These are phyloP conservation scores for Alsophila aescularia DNA, from an alignment of 2,888 invertebrate species.

Conservation along the genomic window DNA sequence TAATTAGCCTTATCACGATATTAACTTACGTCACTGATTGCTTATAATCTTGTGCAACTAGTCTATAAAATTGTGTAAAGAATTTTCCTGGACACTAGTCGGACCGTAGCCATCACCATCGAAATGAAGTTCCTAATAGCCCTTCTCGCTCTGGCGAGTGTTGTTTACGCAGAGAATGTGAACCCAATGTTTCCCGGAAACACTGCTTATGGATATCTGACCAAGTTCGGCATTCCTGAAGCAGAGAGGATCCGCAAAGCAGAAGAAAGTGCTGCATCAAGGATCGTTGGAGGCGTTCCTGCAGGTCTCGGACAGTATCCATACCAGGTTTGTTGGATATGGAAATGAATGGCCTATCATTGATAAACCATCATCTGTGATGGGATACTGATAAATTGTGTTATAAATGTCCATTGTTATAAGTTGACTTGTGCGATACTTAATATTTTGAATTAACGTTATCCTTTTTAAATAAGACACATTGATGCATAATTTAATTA, in stretches of 20 bases:
- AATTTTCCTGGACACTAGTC: not conserved
- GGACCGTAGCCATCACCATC: slow-evolving; percentile 8
- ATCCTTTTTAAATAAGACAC: too few species aligned
- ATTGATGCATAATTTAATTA: too few species aligned
- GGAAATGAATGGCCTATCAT: too few species aligned
- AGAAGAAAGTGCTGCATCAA: slow-evolving; percentile 42
- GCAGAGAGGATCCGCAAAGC: slow-evolving; percentile 46
- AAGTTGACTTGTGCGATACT: too few species aligned
- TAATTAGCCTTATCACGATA: too few species aligned
- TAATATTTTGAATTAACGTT: too few species aligned
- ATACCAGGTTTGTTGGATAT: slow-evolving; percentile 42
- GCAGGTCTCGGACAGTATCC: slow-evolving; percentile 47
- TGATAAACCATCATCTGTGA: too few species aligned
- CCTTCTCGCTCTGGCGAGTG: slow-evolving; percentile 34
- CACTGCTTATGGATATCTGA: slow-evolving; percentile 49
- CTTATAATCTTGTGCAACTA: not conserved
- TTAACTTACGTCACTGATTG: not conserved
- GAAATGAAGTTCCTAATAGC: slow-evolving; percentile 39
- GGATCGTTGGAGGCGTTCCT: slow-evolving; percentile 52
- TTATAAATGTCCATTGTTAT: too few species aligned
- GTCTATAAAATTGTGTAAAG: slow-evolving; percentile 10
- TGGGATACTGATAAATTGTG: too few species aligned
- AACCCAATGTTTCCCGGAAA: slow-evolving; percentile 24
- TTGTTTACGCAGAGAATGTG: slow-evolving; percentile 28
- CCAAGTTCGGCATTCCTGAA: slow-evolving; percentile 44